Percentiles rank a stretch among this genome's conserved stretches.
These are phyloP conservation scores for Psettodes erumei DNA, from an alignment of 2,113 vertebrate species.

Conservation along the genomic window DNA sequence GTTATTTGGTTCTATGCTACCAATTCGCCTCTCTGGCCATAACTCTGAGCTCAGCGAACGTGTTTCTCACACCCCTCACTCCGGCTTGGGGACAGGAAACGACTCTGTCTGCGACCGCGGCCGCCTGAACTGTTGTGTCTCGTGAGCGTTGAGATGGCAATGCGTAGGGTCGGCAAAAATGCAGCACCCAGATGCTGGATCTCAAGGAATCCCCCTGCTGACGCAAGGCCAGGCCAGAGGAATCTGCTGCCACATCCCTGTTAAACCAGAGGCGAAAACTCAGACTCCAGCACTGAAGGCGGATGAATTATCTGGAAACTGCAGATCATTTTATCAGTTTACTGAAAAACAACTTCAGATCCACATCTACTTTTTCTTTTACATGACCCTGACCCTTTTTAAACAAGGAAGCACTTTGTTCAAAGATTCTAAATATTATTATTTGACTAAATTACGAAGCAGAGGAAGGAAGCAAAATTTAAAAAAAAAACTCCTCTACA, in stretches of 20 bases:
- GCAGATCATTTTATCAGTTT: slow-evolving; percentile 6
- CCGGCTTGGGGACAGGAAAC: slow-evolving; percentile 66
- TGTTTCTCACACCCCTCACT: slow-evolving; percentile 77
- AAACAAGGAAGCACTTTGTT: background rate
- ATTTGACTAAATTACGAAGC: background rate
- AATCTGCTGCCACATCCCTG: slow-evolving; percentile 59
- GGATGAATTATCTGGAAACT: slow-evolving; percentile 34
- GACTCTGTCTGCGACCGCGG: slow-evolving; percentile 42
- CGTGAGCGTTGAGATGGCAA: slow-evolving; percentile 61
- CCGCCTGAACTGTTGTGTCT: slow-evolving; percentile 43
- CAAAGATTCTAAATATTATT: background rate
- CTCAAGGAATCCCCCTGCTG: slow-evolving; percentile 64
- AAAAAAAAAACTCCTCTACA: too few relatives aligned
- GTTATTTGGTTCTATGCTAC: slow-evolving; percentile 46
- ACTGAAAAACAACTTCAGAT: background rate
- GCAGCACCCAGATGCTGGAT: slow-evolving; percentile 65
- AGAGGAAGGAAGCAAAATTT: too few relatives aligned
- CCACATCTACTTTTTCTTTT: background rate
- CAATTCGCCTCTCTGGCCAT: slow-evolving; percentile 65
- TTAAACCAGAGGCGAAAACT: slow-evolving; percentile 30
- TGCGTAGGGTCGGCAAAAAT: slow-evolving; percentile 66
- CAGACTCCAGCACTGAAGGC: slow-evolving; percentile 5
- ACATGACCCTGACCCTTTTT: background rate
- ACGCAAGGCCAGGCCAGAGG: slow-evolving; percentile 50
- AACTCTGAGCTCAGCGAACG: slow-evolving; percentile 60